A percentile compares a stretch with the other conserved stretches of the same genome.
Evolutionary conservation across 2,797 vertebrate species (phyloP).

Genomic region (Schizopygopsis pylzovi): DNA sequence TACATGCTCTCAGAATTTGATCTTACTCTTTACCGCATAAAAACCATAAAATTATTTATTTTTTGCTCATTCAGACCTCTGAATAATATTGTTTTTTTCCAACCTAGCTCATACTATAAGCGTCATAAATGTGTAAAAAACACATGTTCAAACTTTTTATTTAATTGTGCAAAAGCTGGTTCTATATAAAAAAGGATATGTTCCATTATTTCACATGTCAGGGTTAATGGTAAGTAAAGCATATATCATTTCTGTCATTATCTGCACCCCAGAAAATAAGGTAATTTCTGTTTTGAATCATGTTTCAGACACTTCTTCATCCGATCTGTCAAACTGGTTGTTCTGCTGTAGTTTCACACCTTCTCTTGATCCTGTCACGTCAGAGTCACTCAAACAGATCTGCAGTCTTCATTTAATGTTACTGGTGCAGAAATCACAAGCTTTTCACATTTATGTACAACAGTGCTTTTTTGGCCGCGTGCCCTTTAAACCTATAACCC

Average conservation of each 20-base stretch:
- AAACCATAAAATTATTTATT: no score
- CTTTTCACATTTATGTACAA: neutral
- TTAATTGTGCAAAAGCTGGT: no score
- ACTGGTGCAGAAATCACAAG: neutral
- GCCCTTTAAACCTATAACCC: no score
- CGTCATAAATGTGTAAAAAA: neutral
- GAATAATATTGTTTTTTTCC: no score
- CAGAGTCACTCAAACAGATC: neutral
- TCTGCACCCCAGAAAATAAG: neutral
- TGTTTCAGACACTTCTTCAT: neutral
- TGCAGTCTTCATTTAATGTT: no score
- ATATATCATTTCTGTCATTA: neutral
- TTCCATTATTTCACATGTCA: neutral
- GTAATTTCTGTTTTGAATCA: neutral
- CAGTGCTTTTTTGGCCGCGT: no score
- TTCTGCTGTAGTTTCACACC: neutral
- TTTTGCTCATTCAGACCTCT: no score
- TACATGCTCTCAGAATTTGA: neutral
- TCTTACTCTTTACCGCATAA: neutral
- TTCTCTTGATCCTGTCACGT: neutral
- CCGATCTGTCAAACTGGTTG: neutral
- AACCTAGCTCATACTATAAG: neutral
- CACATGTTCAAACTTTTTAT: neutral
- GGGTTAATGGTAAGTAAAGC: neutral
- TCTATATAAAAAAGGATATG: no score